Evolutionary conservation across 1,140 invertebrate genomes (phyloP).

Genomic region (Brachionus rubens): DNA sequence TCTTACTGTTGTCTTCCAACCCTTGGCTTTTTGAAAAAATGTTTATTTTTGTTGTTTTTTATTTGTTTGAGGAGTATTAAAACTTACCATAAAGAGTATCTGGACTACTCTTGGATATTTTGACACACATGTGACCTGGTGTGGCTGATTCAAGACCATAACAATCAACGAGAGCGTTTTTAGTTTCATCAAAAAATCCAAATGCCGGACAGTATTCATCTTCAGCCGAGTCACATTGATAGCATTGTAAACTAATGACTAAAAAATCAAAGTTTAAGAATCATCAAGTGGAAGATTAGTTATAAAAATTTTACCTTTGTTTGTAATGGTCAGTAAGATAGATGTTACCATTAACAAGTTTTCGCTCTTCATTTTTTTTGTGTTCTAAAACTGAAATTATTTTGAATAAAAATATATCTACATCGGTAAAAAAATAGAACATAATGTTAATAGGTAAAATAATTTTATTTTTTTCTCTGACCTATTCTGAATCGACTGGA

Average conservation of each 20-base stretch:
- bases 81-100: constrained; percentile 45
- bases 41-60: no score
- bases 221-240: constrained; percentile 44
- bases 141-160: constrained; percentile 39
- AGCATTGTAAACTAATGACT: constrained; percentile 41
- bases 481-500: no score
- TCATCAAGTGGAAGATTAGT: no score
- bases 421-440: no score
- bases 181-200: constrained; percentile 45
- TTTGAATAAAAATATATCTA: no score
- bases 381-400: no score
- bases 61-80: background rate
- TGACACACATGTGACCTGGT: constrained; percentile 45
- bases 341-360: no score
- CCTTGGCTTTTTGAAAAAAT: constrained; percentile 12
- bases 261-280: background rate
- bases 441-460: no score
- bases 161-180: constrained; percentile 47
- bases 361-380: no score
- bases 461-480: no score
- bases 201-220: constrained; percentile 47
- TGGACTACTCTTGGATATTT: constrained; percentile 39
- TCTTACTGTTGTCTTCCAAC: constrained; percentile 34
- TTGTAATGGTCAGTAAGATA: no score
- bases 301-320: no score